Evolutionary conservation across 2,888 invertebrate species (phyloP).

Genomic region (Phortica okadai): DNA sequence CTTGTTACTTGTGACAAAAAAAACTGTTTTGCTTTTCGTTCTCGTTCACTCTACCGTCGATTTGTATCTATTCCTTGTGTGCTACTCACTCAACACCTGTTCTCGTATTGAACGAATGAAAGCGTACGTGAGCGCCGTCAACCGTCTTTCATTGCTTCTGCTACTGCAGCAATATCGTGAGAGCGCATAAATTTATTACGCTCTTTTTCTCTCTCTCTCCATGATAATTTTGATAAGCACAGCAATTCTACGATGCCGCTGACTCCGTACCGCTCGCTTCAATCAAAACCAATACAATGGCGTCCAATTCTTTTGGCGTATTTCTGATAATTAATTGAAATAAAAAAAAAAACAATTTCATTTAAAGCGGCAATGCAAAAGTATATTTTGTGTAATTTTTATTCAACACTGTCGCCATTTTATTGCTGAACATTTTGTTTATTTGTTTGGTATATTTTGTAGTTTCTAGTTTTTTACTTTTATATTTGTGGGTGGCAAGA

Average conservation of each 20-base stretch:
- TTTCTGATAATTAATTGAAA: constrained; percentile 10
- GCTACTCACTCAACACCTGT: constrained; percentile 6
- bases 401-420: background rate
- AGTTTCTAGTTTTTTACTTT: background rate
- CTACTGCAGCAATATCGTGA: background rate
- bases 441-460: background rate
- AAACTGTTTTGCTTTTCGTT: background rate
- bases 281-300: constrained; percentile 18
- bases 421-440: background rate
- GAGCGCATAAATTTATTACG: background rate
- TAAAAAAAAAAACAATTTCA: background rate
- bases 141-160: too few species aligned
- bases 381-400: constrained; percentile 9
- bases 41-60: background rate
- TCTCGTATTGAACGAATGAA: background rate
- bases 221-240: background rate
- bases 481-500: background rate
- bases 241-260: too few species aligned
- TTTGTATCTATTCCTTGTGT: background rate
- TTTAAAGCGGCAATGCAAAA: background rate
- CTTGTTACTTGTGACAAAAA: constrained; percentile 39
- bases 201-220: background rate
- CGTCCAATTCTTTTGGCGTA: constrained; percentile 6
- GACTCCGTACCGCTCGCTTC: background rate
- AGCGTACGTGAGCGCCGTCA: background rate